A percentile compares a stretch with the other conserved stretches of the same genome.
phyloP scores from a whole-genome alignment of 1,140 invertebrate genomes.

The Idris sp. region DNA sequence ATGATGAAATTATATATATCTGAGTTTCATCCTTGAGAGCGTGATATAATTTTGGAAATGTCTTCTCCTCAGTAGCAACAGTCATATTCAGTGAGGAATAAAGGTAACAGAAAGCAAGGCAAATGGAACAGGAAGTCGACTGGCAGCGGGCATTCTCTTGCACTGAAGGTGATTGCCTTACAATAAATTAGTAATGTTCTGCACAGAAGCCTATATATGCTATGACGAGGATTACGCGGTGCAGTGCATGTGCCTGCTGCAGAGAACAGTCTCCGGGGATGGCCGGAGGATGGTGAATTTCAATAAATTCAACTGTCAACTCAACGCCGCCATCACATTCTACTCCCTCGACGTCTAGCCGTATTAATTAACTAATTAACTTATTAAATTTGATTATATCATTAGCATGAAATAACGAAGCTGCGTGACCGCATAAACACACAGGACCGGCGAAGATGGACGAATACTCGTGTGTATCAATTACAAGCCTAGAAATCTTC shows the following conservation, averaged over 20 bases:
- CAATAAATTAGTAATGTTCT: slow-evolving; percentile 57
- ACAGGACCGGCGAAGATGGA: slow-evolving; percentile 17
- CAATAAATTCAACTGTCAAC: slow-evolving; percentile 72
- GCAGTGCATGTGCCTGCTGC: slow-evolving; percentile 51
- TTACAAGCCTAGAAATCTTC: slow-evolving; percentile 13
- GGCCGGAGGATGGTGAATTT: slow-evolving; percentile 65
- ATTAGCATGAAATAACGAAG: slow-evolving; percentile 44
- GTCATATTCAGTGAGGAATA: neutral
- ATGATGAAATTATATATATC: no score
- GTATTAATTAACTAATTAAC: slow-evolving; percentile 69
- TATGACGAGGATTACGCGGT: slow-evolving; percentile 53
- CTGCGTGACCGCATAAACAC: slow-evolving; percentile 17
- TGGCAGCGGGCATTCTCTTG: slow-evolving; percentile 13
- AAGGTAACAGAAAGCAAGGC: no score
- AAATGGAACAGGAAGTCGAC: slow-evolving; percentile 15
- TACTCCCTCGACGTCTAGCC: slow-evolving; percentile 31
- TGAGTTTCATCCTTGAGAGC: no score
- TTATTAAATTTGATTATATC: slow-evolving; percentile 59
- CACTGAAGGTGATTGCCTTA: slow-evolving; percentile 46
- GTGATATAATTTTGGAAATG: no score
- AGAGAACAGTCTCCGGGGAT: slow-evolving; percentile 65
- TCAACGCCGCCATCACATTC: slow-evolving; percentile 54
- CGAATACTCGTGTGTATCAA: slow-evolving; percentile 19
- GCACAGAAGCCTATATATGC: slow-evolving; percentile 53
- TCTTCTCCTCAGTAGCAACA: neutral